Evolutionary conservation across 2,797 vertebrate genomes (phyloP), one percentile per base, ranked within the genome.

Genomic region (Sebastes matsubarae): DNA sequence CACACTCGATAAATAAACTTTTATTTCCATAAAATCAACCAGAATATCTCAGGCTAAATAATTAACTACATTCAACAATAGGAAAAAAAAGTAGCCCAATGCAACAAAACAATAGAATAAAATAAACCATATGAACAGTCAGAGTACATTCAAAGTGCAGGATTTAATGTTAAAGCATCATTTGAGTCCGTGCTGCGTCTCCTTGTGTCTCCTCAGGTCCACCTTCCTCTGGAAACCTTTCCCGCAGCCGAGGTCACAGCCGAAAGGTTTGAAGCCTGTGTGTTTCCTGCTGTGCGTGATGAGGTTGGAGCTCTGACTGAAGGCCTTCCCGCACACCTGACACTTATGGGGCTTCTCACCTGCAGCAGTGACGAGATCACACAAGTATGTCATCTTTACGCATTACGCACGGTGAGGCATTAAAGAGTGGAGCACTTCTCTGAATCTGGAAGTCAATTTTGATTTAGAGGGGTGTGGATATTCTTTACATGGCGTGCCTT

Each of bases 261-360:
- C 97, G 20, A 99, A 99, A 3, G 99, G 99, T 87, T 99, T 99
- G 95, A 99, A 99, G 36, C 99, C 99, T 0, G 99, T 99, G 94
- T 99, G 99, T 85, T 99, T 99, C 80, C 99, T 96, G 91, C 98
- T 99, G 95, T 99, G 99, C 0, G 98, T 99, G 95, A 99, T 99
- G 84, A 99, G 97, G 93, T 99, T 99, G 90, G 99, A 99, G 93
- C 99, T 99, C 96, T 99, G 98, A 71, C 98, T 99, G 95, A 99
- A 99, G 4, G 99, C 99, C 92, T 99, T 99, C 70, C 98, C 99
- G 71, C 99, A 99, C 88, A 99, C 98, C 96, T 99, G 98, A 91
- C 99, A 99, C 92, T 99, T 99, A 95, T 99, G 98, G 77, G 99
- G 99, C 84, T 99, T 99, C 93, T 99, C 99, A 81, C 99, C 99